phyloP scores from a whole-genome alignment of 1,140 invertebrate genomes.

The Psilanteris sp. region DNA sequence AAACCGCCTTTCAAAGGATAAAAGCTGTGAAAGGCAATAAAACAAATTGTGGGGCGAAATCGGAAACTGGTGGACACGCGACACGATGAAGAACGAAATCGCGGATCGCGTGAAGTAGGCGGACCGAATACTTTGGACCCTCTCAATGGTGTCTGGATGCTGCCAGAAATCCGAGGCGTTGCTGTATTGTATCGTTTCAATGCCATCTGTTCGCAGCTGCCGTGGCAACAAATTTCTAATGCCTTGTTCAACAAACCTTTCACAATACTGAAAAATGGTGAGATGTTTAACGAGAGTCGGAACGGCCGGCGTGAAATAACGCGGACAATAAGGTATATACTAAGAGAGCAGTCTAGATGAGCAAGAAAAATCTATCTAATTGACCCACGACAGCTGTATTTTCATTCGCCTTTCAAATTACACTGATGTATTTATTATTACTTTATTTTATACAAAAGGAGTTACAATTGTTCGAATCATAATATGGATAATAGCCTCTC shows the following conservation, averaged over 20 bases:
- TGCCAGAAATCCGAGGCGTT: slow-evolving; percentile 70
- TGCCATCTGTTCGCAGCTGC: slow-evolving; percentile 67
- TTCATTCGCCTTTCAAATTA: slow-evolving; percentile 42
- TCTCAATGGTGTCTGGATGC: slow-evolving; percentile 37
- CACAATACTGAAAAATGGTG: slow-evolving; percentile 66
- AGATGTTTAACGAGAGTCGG: slow-evolving; percentile 63
- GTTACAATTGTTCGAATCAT: not conserved
- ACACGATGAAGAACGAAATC: slow-evolving; percentile 33
- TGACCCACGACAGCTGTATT: slow-evolving; percentile 48
- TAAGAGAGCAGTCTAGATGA: slow-evolving; percentile 44
- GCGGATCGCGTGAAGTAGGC: slow-evolving; percentile 54
- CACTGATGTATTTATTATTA: slow-evolving; percentile 44
- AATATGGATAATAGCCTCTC: not conserved
- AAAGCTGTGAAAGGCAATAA: slow-evolving; percentile 23
- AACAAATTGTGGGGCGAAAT: slow-evolving; percentile 39
- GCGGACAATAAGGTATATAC: slow-evolving; percentile 61
- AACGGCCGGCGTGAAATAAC: slow-evolving; percentile 60
- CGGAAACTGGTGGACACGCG: slow-evolving; percentile 43
- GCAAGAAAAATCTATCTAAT: slow-evolving; percentile 49
- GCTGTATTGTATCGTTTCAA: slow-evolving; percentile 57
- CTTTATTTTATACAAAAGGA: not conserved
- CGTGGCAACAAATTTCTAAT: slow-evolving; percentile 75
- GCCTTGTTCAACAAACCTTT: slow-evolving; percentile 71
- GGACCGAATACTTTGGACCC: slow-evolving; percentile 65
- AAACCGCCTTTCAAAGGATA: slow-evolving; percentile 2